These are phyloP conservation scores for Tachysurus fulvidraco DNA, from an alignment of 2,113 vertebrate species.

Conservation along the genomic window DNA sequence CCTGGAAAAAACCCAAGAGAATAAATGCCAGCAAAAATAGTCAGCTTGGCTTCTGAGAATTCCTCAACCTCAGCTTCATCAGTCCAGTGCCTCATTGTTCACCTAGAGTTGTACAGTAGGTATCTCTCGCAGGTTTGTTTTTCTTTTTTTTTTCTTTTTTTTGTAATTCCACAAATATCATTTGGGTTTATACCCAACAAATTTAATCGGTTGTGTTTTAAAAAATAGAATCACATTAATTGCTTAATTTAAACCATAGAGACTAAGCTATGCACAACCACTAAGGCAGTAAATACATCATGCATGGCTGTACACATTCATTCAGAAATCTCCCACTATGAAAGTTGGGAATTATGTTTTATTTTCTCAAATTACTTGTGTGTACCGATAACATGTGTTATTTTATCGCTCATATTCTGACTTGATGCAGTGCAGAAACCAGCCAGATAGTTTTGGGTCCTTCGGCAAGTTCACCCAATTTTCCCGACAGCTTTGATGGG, in stretches of 20 bases:
- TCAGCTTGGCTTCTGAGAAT: background rate
- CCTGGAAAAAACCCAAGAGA: background rate
- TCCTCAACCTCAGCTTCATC: background rate
- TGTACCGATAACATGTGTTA: background rate
- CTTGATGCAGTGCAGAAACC: background rate
- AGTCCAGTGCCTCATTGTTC: background rate
- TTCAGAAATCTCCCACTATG: background rate
- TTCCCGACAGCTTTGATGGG: constrained; percentile 52
- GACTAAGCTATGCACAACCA: background rate
- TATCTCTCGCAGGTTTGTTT: background rate
- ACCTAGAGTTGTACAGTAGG: background rate
- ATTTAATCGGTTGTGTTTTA: background rate
- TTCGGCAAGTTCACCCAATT: constrained; percentile 52
- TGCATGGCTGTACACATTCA: background rate
- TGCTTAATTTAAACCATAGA: background rate
- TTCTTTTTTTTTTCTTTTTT: no score
- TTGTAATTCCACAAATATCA: background rate
- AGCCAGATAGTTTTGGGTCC: constrained; percentile 31
- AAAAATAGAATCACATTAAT: background rate
- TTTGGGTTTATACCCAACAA: background rate
- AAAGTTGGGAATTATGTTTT: background rate
- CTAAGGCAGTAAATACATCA: background rate
- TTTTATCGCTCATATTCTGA: background rate
- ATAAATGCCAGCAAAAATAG: background rate
- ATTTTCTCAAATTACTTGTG: background rate